A percentile compares a stretch with the other conserved stretches of the same genome.
These are phyloP conservation scores for Torymus aiolomorphi DNA, from an alignment of 2,888 invertebrate species.

Conservation along the genomic window DNA sequence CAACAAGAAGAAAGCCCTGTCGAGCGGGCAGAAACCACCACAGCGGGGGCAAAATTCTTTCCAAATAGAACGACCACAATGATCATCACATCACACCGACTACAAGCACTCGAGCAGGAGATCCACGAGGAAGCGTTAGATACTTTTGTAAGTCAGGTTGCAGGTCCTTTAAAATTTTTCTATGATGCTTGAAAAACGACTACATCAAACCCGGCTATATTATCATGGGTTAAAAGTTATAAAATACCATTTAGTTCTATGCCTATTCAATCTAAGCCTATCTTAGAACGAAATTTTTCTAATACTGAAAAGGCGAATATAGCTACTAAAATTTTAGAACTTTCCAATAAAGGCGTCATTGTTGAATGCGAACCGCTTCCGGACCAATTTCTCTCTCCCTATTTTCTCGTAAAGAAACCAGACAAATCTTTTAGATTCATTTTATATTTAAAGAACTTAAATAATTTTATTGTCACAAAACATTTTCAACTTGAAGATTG, in stretches of 20 bases:
- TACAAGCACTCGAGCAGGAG: neutral
- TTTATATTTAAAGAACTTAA: conserved; percentile 45
- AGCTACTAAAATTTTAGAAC: conserved; percentile 13
- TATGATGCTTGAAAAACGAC: neutral
- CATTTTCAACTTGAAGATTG: conserved; percentile 54
- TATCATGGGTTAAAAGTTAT: conserved; percentile 9
- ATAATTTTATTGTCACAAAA: conserved; percentile 41
- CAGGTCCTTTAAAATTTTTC: conserved; percentile 5
- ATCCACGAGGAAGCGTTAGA: neutral
- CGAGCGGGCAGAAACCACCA: no score
- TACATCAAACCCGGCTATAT: neutral
- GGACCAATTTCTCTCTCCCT: conserved; percentile 37
- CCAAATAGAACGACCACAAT: neutral
- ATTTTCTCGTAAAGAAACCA: conserved; percentile 48
- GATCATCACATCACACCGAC: neutral
- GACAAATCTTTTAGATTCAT: conserved; percentile 45
- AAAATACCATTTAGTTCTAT: conserved; percentile 2
- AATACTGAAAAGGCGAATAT: conserved; percentile 2
- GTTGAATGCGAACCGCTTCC: conserved; percentile 2
- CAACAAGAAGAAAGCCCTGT: no score
- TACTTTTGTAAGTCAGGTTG: neutral
- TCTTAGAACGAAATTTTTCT: neutral
- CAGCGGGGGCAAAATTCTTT: no score
- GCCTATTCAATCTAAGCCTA: neutral
- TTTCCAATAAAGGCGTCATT: conserved; percentile 45